Evolutionary conservation across 2,888 invertebrate genomes (phyloP), one percentile per base, ranked within the genome.

Genomic region (Sabellastarte sp.): DNA sequence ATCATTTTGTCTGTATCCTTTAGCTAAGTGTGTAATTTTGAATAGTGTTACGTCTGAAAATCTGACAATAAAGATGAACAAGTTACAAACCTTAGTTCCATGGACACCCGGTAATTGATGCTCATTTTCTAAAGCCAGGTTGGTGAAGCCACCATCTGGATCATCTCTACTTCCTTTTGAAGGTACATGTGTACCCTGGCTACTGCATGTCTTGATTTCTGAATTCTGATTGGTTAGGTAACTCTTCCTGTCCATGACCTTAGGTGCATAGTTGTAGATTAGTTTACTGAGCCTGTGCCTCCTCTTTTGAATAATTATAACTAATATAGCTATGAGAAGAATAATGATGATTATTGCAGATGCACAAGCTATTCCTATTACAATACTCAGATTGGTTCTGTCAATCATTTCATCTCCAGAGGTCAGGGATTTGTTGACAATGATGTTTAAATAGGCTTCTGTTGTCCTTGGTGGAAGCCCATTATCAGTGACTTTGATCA

Each of bases 331-430:
- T 2, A 67, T 41, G 3, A 64, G 5, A 2, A 67, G 60, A n/a
- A 63, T 57, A n/a, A 67, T 62, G 57, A 64, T 62, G 33, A 67
- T 26, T 3, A 64, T 32, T 15, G 64, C 64, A 1, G 67, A 59
- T 20, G 62, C 57, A n/a, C 55, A 56, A 24, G 62, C 67, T 20
- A 67, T 67, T 33, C 29, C 59, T 53, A 67, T 62, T 30, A 67
- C 67, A n/a, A 67, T 62, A 26, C 61, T 64, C 51, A 67, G 50
- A 56, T 67, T 67, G 24, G 57, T 28, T 29, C 29, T 55, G 4
- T 61, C 50, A 29, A 64, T 60, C 5, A 64, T 30, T 4, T 26
- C 30, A 3, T 41, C 60, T n/a, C 4, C 1, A 5, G 33, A 29
- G 29, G 57, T 26, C 3, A 61, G 41, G 2, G 67, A 67, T 32